Base-by-base conservation (phyloP, 2,113 vertebrate species). In the Oncorhynchus keta region DNA sequence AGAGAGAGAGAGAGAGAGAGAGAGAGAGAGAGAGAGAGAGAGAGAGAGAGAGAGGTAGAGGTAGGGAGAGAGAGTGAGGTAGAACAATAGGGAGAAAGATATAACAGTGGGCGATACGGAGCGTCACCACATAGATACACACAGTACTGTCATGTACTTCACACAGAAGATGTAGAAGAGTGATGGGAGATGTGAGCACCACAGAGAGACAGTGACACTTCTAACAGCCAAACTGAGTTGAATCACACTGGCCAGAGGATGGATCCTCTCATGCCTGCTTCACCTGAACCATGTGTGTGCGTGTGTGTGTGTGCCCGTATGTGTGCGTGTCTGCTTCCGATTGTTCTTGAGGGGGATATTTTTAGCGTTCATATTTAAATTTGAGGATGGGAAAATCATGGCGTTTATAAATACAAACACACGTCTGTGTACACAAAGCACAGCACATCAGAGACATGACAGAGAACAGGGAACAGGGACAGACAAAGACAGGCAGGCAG, bases 311-410 rank as follows among this genome's bases (percentile, higher is more conserved):
- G 20, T 16, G 14, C 12, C 18, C 61, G 13, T 55, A 39, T 30
- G 64, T 51, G 39, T 51, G 45, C 5, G 61, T 45, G 11, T 18
- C 7, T 68, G 16, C 4, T 5, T 70, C 68, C 74, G 69, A 86
- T 83, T 81, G 72, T 65, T 22, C 18, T 71, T 79, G 51, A 81
- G 78, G 51, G 68, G 61, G 32, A 20, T 72, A 75, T 82, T 77
- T 86, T 80, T 75, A 83, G 76, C 67, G 66, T 76, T 77, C 64
- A 77, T 72, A 73, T 59, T 51, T n/a, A 62, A 22, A 62, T n/a
- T n/a, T 24, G 66, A 13, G 69, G 57, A 57, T 79, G 71, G 39
- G 72, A 76, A 48, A 80, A 70, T 72, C 61, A 30, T 45, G n/a
- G 74, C 55, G 67, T 79, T 79, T 49, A 76, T 59, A 70, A 73